Conservation (phyloP, 2,113 vertebrate species). For the Triplophysa tibetana region DNA sequence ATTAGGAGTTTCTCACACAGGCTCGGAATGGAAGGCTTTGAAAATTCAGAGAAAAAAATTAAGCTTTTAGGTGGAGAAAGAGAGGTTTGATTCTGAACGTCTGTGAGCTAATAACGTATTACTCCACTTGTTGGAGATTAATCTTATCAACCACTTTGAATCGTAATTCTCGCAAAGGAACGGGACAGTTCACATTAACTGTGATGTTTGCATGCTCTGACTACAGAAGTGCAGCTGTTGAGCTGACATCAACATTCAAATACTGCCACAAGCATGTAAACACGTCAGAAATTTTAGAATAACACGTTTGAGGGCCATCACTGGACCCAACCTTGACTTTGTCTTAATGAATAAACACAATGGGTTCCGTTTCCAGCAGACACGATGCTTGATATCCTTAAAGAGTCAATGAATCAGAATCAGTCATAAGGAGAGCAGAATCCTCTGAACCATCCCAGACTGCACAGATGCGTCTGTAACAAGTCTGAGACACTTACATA, state of each 20-base stretch:
- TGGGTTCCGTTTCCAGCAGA: no score
- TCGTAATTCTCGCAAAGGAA: background rate
- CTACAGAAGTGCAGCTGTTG: background rate
- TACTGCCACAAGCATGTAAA: background rate
- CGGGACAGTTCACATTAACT: background rate
- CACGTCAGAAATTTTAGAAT: no score
- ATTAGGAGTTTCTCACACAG: background rate
- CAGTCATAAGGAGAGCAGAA: no score
- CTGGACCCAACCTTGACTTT: no score
- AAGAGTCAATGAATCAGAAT: constrained; percentile 12
- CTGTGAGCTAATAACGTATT: no score
- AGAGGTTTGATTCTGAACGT: no score
- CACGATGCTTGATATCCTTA: background rate
- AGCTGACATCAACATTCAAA: background rate
- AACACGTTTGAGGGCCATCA: background rate
- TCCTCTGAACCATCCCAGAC: no score
- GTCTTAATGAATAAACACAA: background rate
- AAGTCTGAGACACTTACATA: no score
- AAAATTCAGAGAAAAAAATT: no score
- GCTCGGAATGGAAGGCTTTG: background rate
- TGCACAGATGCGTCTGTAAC: no score
- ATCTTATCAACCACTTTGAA: background rate
- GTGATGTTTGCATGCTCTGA: background rate
- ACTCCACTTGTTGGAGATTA: no score
- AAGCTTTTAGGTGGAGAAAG: no score